phyloP scores from a whole-genome alignment of 1,140 invertebrate genomes.

The Pectinophora gossypiella region DNA sequence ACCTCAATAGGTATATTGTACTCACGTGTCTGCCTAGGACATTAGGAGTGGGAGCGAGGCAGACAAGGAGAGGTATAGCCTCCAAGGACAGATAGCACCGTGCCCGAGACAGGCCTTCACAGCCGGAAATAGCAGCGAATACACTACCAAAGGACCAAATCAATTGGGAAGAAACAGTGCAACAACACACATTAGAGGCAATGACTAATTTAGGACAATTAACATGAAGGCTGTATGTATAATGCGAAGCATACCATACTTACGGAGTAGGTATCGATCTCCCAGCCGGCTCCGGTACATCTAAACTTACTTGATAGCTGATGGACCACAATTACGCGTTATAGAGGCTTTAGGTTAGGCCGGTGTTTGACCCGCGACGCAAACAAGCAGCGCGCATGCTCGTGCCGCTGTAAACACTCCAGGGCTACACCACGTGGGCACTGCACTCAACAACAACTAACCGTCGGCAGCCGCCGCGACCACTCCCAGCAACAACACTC shows the following conservation, averaged over 20 bases:
- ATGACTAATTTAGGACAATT: constrained; percentile 3
- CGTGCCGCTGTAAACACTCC: constrained; percentile 57
- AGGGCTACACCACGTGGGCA: constrained; percentile 50
- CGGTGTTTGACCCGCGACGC: constrained; percentile 63
- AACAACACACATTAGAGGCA: neutral
- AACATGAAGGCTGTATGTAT: neutral
- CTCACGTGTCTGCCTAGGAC: neutral
- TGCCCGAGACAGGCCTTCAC: neutral
- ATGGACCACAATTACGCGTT: constrained; percentile 39
- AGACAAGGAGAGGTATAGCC: neutral
- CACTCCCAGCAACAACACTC: constrained; percentile 66
- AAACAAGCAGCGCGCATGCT: constrained; percentile 62
- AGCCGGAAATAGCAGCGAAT: neutral
- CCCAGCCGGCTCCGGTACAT: constrained; percentile 19
- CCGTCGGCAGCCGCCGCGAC: constrained; percentile 63
- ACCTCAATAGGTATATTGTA: neutral
- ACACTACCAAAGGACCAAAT: constrained; percentile 2
- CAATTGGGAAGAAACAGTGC: neutral
- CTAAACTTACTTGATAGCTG: constrained; percentile 58
- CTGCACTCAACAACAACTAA: constrained; percentile 40
- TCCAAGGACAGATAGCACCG: neutral
- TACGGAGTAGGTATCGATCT: neutral
- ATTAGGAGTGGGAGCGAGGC: neutral
- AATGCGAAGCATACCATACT: neutral
- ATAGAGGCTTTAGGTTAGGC: constrained; percentile 54